Evolutionary conservation across 2,113 vertebrate genomes (phyloP), one percentile per base, ranked within the genome.

Genomic region (Otus sunia): DNA sequence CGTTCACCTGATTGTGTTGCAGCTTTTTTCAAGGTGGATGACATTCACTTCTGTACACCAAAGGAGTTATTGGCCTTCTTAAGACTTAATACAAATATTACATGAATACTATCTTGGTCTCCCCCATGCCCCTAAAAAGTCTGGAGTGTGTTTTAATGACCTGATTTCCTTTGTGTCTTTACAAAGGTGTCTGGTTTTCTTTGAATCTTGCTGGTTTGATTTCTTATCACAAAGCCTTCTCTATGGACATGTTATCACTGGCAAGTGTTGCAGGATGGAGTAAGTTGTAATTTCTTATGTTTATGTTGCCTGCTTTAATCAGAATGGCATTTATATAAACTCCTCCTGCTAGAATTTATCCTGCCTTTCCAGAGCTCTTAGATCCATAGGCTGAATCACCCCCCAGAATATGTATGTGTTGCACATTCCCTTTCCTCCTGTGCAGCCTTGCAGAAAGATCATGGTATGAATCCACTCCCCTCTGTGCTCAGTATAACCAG

Each of bases 141-240:
- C 59, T 47, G 26, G 71, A 66, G 32, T 6, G 1, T 30, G 37
- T 92, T 91, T 90, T 50, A 76, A 69, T 49, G 77, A 76, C 55
- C 30, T 23, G 32, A 2, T 18, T 85, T 79, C 41, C 59, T 59
- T 63, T 18, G 0, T 52, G 58, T 20, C 74, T 82, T 87, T 82
- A 66, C 45, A 69, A 73, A 94, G 23, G 20, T 53, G 8, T 59
- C 64, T 60, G 36, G 3, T 50, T 89, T 74, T 77, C 66, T 82
- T 75, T 88, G 21, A 84, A 19, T 39, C 68, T 84, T 84, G 37
- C 23, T 91, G 27, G 6, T 78, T 89, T 56, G 30, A 64, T 77
- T 94, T 89, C 88, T 84, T 68, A 78, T 43, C 83, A 85, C 49
- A 91, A 76, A 84, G 30, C 34, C 66, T 85, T 90, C 69, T 22